Percentiles rank a stretch among this genome's conserved stretches.
Conservation (phyloP, 53 echinoderm and acorn worm genomes). For the Echinarachnius parma region DNA sequence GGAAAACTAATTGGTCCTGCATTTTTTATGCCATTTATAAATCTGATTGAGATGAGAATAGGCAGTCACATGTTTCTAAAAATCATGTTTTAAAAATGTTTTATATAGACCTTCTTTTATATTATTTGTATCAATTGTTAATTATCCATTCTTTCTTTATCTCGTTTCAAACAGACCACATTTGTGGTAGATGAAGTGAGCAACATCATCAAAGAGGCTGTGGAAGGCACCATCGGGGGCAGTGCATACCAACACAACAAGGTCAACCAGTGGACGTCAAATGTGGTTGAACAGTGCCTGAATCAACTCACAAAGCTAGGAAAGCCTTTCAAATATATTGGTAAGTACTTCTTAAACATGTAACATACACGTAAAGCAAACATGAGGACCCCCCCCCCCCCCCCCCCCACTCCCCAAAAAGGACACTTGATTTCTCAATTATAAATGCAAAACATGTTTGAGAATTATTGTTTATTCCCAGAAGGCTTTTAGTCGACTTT, state of each 20-base stretch:
- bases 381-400: too few species aligned
- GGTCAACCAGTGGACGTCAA: constrained; percentile 98
- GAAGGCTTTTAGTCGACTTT: too few species aligned
- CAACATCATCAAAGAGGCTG: constrained; percentile 97
- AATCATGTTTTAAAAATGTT: too few species aligned
- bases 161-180: constrained; percentile 63
- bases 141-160: not conserved
- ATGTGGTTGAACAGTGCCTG: constrained; percentile 98
- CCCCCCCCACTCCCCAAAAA: too few species aligned
- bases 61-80: not conserved
- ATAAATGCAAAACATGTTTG: too few species aligned
- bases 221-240: constrained; percentile 97
- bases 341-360: too few species aligned
- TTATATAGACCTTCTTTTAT: too few species aligned
- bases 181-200: constrained; percentile 99
- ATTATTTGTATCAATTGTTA: too few species aligned
- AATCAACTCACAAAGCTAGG: constrained; percentile 98
- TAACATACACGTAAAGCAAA: too few species aligned
- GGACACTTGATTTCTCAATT: too few species aligned
- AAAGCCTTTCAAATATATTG: constrained; percentile 99
- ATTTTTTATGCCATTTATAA: not conserved
- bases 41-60: not conserved
- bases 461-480: too few species aligned
- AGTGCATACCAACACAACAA: constrained; percentile 99
- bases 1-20: not conserved